These are phyloP conservation scores for Coleophora deauratella DNA, from an alignment of 2,888 invertebrate species.

Conservation along the genomic window DNA sequence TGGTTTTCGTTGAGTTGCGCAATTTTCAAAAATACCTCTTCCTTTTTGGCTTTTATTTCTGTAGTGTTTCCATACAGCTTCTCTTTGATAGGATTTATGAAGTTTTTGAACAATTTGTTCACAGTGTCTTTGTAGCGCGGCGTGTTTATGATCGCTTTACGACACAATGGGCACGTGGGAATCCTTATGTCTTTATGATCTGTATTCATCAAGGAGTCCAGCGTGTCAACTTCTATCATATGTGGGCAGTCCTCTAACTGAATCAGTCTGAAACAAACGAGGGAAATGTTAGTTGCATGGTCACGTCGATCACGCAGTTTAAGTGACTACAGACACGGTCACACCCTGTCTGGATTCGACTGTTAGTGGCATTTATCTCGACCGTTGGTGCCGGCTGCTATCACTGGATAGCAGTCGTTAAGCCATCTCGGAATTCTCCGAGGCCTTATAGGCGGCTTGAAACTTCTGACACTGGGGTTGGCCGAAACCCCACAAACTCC, in stretches of 20 bases:
- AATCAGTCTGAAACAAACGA: slow-evolving; percentile 52
- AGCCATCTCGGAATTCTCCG: too few relatives aligned
- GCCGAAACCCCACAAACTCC: too few relatives aligned
- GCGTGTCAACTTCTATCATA: slow-evolving; percentile 53
- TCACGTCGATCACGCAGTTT: too few relatives aligned
- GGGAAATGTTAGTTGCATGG: too few relatives aligned
- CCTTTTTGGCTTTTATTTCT: slow-evolving; percentile 27
- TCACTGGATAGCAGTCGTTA: too few relatives aligned
- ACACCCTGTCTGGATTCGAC: too few relatives aligned
- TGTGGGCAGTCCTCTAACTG: slow-evolving; percentile 70
- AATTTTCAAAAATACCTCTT: slow-evolving; percentile 18
- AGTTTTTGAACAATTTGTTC: slow-evolving; percentile 41
- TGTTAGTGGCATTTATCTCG: too few relatives aligned
- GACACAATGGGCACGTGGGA: slow-evolving; percentile 74
- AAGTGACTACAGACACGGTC: too few relatives aligned
- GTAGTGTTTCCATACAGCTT: slow-evolving; percentile 41
- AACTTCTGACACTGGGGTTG: too few relatives aligned
- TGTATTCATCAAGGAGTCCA: slow-evolving; percentile 53
- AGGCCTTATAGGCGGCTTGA: too few relatives aligned
- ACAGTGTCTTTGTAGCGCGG: slow-evolving; percentile 72
- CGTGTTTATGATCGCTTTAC: slow-evolving; percentile 71
- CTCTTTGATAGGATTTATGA: slow-evolving; percentile 55
- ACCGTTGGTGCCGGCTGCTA: too few relatives aligned
- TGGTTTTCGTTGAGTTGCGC: slow-evolving; percentile 12
- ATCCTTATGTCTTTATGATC: slow-evolving; percentile 39